Conservation (phyloP, 2,888 invertebrate genomes). For the Torymus texanus region DNA sequence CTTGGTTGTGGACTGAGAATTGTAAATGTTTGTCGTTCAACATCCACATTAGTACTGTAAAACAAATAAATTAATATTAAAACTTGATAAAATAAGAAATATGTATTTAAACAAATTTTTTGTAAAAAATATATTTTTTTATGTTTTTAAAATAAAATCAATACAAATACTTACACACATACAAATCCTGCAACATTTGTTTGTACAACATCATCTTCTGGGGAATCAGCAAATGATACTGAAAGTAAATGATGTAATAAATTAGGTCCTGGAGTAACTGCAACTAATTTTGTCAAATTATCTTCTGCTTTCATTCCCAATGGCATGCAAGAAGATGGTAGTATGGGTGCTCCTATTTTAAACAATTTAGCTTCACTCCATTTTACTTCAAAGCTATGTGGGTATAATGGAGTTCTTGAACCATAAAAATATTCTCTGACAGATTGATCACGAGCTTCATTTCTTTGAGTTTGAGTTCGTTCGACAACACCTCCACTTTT, state of each 20-base stretch:
- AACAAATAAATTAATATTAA: constrained; percentile 26
- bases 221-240: constrained; percentile 88
- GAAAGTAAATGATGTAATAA: constrained; percentile 92
- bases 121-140: constrained; percentile 19
- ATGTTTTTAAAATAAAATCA: constrained; percentile 5
- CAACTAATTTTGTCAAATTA: constrained; percentile 91
- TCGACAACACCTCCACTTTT: constrained; percentile 99
- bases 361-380: constrained; percentile 92
- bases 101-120: no score
- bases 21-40: constrained; percentile 90
- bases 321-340: constrained; percentile 97
- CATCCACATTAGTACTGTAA: constrained; percentile 91
- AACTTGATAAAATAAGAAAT: no score
- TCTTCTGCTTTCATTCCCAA: constrained; percentile 96
- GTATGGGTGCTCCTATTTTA: constrained; percentile 94
- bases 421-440: constrained; percentile 98
- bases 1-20: constrained; percentile 95
- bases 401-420: constrained; percentile 86
- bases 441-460: constrained; percentile 86
- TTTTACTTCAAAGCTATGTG: constrained; percentile 95
- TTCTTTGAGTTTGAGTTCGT: constrained; percentile 83
- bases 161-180: constrained; percentile 86
- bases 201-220: constrained; percentile 90
- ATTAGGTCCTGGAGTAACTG: constrained; percentile 84
- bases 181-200: constrained; percentile 94